A percentile compares a stretch with the other conserved stretches of the same genome.
These are phyloP conservation scores for Hippoglossus stenolepis DNA, from an alignment of 2,113 vertebrate genomes.

Conservation along the genomic window DNA sequence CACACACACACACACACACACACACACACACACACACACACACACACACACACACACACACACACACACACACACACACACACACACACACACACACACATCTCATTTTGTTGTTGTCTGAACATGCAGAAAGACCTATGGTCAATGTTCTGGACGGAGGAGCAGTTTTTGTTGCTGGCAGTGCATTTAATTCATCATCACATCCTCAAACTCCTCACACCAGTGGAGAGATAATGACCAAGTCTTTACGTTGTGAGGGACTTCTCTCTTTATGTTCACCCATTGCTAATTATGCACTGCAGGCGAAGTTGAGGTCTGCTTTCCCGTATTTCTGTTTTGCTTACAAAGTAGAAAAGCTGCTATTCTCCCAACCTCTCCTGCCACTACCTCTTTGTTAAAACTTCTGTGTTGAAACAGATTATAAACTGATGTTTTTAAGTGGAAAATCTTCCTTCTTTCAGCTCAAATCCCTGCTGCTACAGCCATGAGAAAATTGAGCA, in stretches of 20 bases:
- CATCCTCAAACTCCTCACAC: constrained; percentile 37
- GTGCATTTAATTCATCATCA: constrained; percentile 42
- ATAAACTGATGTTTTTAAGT: constrained; percentile 58
- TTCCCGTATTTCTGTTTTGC: constrained; percentile 69
- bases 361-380: constrained; percentile 46
- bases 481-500: constrained; percentile 52
- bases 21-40: constrained; percentile 3
- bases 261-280: constrained; percentile 37
- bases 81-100: constrained; percentile 14
- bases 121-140: no score
- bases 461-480: constrained; percentile 34
- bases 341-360: constrained; percentile 62
- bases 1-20: constrained; percentile 13
- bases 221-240: constrained; percentile 47
- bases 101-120: neutral
- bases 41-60: constrained; percentile 2
- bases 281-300: constrained; percentile 64
- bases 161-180: neutral
- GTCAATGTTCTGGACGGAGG: no score
- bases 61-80: constrained; percentile 2
- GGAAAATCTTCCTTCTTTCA: constrained; percentile 59
- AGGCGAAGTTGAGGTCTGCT: constrained; percentile 50
- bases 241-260: constrained; percentile 18
- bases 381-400: constrained; percentile 46
- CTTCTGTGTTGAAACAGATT: constrained; percentile 35